phyloP scores from a whole-genome alignment of 2,113 vertebrate species.

The Lampris megalopsis region DNA sequence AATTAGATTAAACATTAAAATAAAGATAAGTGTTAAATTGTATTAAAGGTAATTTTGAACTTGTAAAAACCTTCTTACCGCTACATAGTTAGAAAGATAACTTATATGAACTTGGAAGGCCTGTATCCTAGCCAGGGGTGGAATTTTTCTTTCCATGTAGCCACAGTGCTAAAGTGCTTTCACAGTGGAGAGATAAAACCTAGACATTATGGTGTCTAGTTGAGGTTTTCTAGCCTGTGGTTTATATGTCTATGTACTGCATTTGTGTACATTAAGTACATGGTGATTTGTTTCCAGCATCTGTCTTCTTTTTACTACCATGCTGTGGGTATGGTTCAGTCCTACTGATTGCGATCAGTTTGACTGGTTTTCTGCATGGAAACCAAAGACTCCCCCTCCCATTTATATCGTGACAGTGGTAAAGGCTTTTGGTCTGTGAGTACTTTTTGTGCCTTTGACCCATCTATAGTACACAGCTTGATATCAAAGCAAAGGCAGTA shows the following conservation, averaged over 20 bases:
- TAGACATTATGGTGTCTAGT: neutral
- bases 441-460: neutral
- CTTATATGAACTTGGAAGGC: too few relatives aligned
- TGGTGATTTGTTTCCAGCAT: neutral
- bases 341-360: too few relatives aligned
- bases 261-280: neutral
- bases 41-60: too few relatives aligned
- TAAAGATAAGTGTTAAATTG: too few relatives aligned
- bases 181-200: neutral
- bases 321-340: too few relatives aligned
- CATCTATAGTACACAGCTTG: neutral
- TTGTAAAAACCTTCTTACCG: too few relatives aligned
- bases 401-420: neutral
- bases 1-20: too few relatives aligned
- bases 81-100: too few relatives aligned
- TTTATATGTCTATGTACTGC: slow-evolving; percentile 3
- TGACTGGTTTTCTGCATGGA: neutral
- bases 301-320: neutral
- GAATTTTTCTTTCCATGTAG: neutral
- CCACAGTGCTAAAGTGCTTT: neutral
- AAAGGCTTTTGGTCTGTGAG: neutral
- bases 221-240: slow-evolving; percentile 3
- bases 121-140: neutral
- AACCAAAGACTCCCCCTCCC: neutral
- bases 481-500: neutral